phyloP scores from a whole-genome alignment of 2,888 invertebrate genomes.

The Dynastes hyllus region DNA sequence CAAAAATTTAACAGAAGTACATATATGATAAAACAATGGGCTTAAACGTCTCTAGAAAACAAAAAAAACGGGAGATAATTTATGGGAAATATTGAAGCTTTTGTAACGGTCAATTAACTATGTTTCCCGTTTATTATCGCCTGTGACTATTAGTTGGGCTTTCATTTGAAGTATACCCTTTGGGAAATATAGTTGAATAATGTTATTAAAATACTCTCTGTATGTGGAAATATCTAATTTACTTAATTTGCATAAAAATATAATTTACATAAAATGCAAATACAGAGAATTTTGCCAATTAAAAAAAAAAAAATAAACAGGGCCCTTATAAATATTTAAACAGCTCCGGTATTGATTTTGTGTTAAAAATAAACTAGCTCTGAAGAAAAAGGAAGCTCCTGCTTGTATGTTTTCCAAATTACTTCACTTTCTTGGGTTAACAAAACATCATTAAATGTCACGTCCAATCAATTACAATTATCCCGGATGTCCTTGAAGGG shows the following conservation, averaged over 20 bases:
- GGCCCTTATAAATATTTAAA: conserved; percentile 1
- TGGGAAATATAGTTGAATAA: no score
- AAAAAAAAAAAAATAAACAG: not conserved
- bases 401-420: not conserved
- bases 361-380: not conserved
- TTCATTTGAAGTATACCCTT: no score
- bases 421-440: conserved; percentile 10
- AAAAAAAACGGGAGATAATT: no score
- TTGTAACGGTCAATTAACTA: no score
- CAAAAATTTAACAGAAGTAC: no score
- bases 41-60: no score
- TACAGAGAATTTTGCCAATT: not conserved
- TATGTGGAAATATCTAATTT: no score
- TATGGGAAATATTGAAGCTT: no score
- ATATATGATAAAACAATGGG: no score
- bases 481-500: conserved; percentile 43
- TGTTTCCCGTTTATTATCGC: no score
- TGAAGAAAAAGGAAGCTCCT: not conserved
- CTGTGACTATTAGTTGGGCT: no score
- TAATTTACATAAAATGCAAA: not conserved
- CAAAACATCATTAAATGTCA: conserved; percentile 41
- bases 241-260: not conserved
- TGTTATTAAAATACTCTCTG: no score
- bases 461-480: conserved; percentile 43
- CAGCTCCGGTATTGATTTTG: not conserved